Percentiles rank a stretch among this genome's conserved stretches.
These are phyloP conservation scores for Andrena cerasifolii DNA, from an alignment of 1,140 invertebrate species.

Conservation along the genomic window DNA sequence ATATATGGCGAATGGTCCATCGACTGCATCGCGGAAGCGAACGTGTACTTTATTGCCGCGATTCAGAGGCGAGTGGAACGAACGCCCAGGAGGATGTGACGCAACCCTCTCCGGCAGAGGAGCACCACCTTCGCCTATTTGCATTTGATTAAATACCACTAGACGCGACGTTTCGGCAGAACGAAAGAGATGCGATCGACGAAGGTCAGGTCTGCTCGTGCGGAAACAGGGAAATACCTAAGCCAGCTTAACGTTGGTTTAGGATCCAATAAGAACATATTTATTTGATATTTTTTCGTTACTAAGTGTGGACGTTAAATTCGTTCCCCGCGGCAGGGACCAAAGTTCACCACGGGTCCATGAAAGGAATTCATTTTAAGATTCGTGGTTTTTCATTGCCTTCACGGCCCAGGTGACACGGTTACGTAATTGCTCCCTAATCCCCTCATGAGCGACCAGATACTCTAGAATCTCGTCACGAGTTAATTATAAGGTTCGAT, in stretches of 20 bases:
- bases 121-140: no score
- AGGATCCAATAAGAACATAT: no score
- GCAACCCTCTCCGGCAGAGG: background rate
- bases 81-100: background rate
- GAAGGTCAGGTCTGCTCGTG: background rate
- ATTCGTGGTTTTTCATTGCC: conserved; percentile 6
- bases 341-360: no score
- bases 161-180: background rate
- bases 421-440: conserved; percentile 7
- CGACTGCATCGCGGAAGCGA: background rate
- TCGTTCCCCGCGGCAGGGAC: no score
- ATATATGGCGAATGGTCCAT: background rate
- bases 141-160: background rate
- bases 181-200: background rate
- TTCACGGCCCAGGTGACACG: conserved; percentile 16
- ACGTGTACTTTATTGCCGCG: no score
- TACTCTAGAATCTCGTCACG: background rate
- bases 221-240: background rate
- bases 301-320: no score
- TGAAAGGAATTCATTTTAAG: no score
- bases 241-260: no score
- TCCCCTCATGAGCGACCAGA: background rate
- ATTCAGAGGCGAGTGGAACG: no score
- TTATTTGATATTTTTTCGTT: no score
- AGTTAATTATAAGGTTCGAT: conserved; percentile 6